Evolutionary conservation across 1,140 invertebrate genomes (phyloP), one percentile per base, ranked within the genome.

Genomic region (Aradophagus sp.): DNA sequence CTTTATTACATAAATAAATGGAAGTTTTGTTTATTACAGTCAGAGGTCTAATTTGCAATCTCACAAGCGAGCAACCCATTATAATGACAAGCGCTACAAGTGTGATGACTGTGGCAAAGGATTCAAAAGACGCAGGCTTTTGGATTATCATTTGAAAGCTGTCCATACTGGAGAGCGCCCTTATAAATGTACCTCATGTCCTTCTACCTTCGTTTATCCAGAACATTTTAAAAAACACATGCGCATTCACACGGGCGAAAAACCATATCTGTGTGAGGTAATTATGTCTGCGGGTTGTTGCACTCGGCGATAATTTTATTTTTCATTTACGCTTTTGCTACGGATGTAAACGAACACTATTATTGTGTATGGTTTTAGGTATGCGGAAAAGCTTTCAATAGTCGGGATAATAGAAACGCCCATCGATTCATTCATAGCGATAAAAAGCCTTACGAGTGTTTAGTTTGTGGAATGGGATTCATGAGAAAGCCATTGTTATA

Each of bases 381-480:
- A n/a, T 96, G 94, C 80, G 92, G 92, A n/a, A 95, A 95, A 80
- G 88, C 90, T 14, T 95, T 95, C 78, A 93, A 92, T 69, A 92
- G 92, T 23, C 87, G 92, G 32, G 94, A 95, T 82, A 95, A 95
- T 80, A 87, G 93, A 45, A 94, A 95, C 86, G 91, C 93, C 7
- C 93, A 95, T 80, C 87, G 92, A 32, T 94, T 93, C 81, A 90
- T 94, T 31, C 93, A 95, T 79, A 93, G 92, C 59, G 91, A 94
- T 72, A 93, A 94, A 77, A 95, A 95, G 73, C 93, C 93, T 0
- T 95, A 94, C 76, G 92, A 94, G 79, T 95, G 94, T 81, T 79
- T 91, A 17, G 89, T 92, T 1, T 95, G 94, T 76, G 92, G 92
- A 1, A 88, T 89, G 68, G 93, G 92, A 5, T 95, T 93, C 73